phyloP scores from a whole-genome alignment of 2,113 vertebrate species.

The Glaucomys volans region DNA sequence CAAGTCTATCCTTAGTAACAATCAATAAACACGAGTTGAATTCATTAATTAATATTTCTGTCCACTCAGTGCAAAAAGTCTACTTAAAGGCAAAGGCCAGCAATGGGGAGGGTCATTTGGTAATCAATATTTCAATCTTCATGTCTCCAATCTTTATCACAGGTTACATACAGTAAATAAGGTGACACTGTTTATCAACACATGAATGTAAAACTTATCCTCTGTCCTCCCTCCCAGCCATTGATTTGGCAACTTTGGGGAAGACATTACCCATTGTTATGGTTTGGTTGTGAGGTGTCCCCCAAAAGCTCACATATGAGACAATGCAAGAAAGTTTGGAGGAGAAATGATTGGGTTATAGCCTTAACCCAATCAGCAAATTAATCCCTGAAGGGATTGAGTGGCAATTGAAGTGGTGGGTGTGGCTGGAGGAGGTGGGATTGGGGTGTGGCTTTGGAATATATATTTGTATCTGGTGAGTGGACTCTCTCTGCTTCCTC shows the following conservation, averaged over 20 bases:
- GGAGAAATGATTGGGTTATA: too few species aligned
- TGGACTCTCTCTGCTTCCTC: too few species aligned
- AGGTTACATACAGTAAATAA: conserved; percentile 45
- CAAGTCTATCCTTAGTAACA: conserved; percentile 30
- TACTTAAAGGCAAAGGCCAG: conserved; percentile 40
- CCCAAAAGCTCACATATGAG: too few species aligned
- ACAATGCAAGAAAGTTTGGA: too few species aligned
- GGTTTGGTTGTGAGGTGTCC: too few species aligned
- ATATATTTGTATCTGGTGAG: too few species aligned
- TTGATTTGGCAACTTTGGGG: not conserved
- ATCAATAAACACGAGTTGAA: conserved; percentile 57
- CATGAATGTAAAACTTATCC: not conserved
- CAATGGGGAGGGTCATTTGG: not conserved
- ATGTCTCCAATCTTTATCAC: not conserved
- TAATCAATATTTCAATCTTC: conserved; percentile 41
- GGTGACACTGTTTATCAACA: not conserved
- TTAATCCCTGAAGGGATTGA: too few species aligned
- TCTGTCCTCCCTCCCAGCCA: not conserved
- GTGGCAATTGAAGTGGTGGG: too few species aligned
- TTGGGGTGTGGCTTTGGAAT: too few species aligned
- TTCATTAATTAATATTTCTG: conserved; percentile 63
- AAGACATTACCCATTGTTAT: not conserved
- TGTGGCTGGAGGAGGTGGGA: too few species aligned
- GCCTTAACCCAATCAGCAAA: too few species aligned
- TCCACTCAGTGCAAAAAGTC: conserved; percentile 15